phyloP scores from a whole-genome alignment of 2,888 invertebrate genomes.

The Abrostola tripartita region DNA sequence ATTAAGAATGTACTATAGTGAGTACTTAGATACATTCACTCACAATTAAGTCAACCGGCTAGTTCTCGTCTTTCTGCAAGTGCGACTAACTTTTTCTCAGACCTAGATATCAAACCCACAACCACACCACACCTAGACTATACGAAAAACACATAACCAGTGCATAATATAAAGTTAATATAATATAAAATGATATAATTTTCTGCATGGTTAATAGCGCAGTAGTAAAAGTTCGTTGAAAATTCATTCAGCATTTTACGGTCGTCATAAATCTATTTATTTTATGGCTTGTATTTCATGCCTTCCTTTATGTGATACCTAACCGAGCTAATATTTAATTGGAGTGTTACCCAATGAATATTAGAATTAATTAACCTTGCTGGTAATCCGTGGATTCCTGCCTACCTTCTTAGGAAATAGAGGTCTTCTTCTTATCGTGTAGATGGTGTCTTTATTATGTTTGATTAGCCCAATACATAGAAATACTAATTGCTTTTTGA shows the following conservation, averaged over 20 bases:
- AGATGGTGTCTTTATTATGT: too few species aligned
- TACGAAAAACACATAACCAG: not conserved
- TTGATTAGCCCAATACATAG: too few species aligned
- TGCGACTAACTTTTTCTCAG: not conserved
- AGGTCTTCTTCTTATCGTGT: too few species aligned
- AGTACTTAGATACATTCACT: too few species aligned
- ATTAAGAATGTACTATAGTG: too few species aligned
- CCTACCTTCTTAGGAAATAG: too few species aligned
- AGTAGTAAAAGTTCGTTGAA: constrained; percentile 50
- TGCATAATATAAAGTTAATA: constrained; percentile 11
- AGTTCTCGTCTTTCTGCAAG: too few species aligned
- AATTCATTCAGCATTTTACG: constrained; percentile 53
- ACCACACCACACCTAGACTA: not conserved
- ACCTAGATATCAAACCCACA: not conserved
- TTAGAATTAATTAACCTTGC: too few species aligned
- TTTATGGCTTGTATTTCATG: constrained; percentile 54
- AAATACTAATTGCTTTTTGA: too few species aligned
- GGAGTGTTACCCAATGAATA: too few species aligned
- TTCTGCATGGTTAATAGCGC: constrained; percentile 29
- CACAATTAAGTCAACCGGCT: too few species aligned
- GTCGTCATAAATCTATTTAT: constrained; percentile 52
- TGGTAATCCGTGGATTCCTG: too few species aligned
- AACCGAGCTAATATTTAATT: constrained; percentile 38
- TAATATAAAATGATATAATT: constrained; percentile 32
- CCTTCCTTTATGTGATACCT: constrained; percentile 32